Evolutionary conservation across 2,888 invertebrate genomes (phyloP), one percentile per base, ranked within the genome.

Genomic region (Acronicta psi): DNA sequence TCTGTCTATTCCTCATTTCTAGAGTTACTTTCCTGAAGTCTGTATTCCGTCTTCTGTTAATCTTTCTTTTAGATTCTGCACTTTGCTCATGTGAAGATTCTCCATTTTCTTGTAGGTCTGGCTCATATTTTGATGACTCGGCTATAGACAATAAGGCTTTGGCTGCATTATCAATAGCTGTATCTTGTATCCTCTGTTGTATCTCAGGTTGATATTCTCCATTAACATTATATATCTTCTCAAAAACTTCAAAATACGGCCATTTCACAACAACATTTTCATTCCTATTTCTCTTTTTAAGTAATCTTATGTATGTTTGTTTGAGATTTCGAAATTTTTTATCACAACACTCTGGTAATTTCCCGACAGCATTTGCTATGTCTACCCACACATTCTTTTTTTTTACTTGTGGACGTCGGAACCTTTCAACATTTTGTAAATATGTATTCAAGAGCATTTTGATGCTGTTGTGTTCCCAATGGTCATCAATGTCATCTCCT

Each of bases 261-360:
- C 94, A 94, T 78, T 88, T 91, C 0, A 92, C 87, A n/a, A 83
- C 81, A 2, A 84, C 78, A 2, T 81, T 61, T 37, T 88, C 89
- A 65, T 83, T 85, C 44, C 80, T 80, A 43, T 83, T 89, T 52
- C 88, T 90, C 73, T 91, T 94, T 64, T 89, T 91, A 1, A 94
- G 72, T 59, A 93, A 69, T 61, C 94, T 81, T 14, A 93, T 80
- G 63, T 93, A 94, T 5, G 93, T 94, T 69, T 89, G 88, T 74
- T 94, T 94, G 41, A 94, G 76, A 73, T 94, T 94, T 55, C 94
- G 82, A 71, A 93, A 93, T 69, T 94, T 94, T 66, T 92, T 93
- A 63, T 93, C 93, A 71, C 93, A 94, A 49, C 86, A 83, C 10
- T 92, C 91, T 2, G 93, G 90, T 2, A 87, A 84, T 76, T 92